Percentiles rank a stretch among this genome's conserved stretches.
Evolutionary conservation across 2,113 vertebrate genomes (phyloP).

Genomic region (Parotia lawesii): DNA sequence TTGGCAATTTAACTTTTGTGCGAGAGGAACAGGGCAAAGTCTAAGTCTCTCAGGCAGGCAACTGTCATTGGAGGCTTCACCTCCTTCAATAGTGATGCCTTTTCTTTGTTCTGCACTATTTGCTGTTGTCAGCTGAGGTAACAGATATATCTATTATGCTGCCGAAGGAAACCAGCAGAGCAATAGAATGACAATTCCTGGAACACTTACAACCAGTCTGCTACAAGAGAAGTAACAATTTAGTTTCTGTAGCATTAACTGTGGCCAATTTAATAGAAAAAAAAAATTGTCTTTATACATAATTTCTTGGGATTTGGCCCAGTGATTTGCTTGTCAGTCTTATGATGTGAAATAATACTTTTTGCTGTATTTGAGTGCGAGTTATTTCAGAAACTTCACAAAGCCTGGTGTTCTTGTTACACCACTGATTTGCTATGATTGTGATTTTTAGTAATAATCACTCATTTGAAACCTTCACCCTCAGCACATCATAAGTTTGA

Average conservation of each 20-base stretch:
- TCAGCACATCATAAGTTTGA: neutral
- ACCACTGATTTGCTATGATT: neutral
- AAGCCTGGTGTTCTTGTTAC: neutral
- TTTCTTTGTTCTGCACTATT: neutral
- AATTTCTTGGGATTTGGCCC: neutral
- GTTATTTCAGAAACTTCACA: neutral
- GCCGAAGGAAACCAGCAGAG: conserved; percentile 11
- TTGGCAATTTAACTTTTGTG: neutral
- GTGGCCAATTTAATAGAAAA: neutral
- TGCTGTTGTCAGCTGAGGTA: conserved; percentile 18
- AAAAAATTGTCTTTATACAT: neutral
- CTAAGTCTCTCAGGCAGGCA: neutral
- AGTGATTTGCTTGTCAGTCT: neutral
- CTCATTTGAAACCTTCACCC: neutral
- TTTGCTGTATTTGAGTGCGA: neutral
- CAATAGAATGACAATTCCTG: conserved; percentile 6
- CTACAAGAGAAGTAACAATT: neutral
- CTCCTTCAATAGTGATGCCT: neutral
- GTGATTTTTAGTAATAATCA: neutral
- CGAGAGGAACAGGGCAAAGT: neutral
- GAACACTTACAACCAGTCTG: neutral
- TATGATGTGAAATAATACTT: neutral
- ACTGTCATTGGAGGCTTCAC: neutral
- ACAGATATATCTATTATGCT: neutral
- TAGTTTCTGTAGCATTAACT: conserved; percentile 19